Conservation (phyloP, 2,113 vertebrate genomes). For the Oplegnathus fasciatus region DNA sequence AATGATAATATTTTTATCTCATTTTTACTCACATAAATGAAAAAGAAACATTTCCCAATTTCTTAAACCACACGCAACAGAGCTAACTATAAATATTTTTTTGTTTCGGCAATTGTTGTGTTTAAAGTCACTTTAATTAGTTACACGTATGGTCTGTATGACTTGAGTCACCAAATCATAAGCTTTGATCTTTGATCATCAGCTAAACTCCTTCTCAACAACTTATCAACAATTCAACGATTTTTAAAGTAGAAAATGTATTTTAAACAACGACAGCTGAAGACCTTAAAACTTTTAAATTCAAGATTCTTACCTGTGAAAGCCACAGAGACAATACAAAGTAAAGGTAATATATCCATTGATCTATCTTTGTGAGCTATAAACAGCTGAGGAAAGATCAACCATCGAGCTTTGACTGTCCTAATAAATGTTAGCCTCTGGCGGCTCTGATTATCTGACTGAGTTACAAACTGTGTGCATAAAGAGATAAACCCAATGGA, state of each 20-base stretch:
- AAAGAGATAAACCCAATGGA: neutral
- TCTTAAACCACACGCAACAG: rapidly evolving
- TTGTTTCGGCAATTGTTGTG: neutral
- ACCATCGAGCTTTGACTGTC: neutral
- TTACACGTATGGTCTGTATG: too few species aligned
- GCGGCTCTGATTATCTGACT: neutral
- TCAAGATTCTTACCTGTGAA: slow-evolving; percentile 49
- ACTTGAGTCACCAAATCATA: neutral
- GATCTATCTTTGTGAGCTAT: neutral
- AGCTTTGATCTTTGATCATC: neutral
- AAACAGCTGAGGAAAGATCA: neutral
- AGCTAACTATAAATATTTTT: neutral
- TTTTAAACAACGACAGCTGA: neutral
- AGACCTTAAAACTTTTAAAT: neutral
- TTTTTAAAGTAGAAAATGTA: neutral
- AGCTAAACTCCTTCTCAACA: neutral
- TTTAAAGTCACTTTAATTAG: neutral
- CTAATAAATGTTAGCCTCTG: neutral
- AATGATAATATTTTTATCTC: neutral
- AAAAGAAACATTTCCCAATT: neutral
- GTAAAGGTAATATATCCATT: slow-evolving; percentile 43
- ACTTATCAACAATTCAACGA: too few species aligned
- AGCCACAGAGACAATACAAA: slow-evolving; percentile 4
- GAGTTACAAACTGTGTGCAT: neutral
- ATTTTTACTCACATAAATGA: too few species aligned